phyloP scores from a whole-genome alignment of 2,888 invertebrate genomes.

The Tenodera sinensis region DNA sequence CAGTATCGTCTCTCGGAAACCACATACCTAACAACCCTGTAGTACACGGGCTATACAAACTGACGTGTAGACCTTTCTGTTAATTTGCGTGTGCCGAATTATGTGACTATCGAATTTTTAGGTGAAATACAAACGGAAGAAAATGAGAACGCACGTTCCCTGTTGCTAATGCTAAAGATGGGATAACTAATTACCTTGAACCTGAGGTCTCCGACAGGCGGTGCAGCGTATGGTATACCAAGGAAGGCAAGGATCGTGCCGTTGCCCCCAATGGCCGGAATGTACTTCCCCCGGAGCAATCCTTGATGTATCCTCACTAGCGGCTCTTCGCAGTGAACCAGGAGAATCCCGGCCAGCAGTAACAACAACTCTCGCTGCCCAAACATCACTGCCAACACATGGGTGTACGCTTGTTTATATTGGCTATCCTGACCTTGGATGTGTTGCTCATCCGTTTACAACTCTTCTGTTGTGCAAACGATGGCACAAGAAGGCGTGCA shows the following conservation, averaged over 20 bases:
- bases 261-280: not conserved
- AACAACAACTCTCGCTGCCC: not conserved
- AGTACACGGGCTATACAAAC: no score
- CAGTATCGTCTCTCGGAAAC: no score
- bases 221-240: not conserved
- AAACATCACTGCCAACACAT: not conserved
- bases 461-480: not conserved
- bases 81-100: no score
- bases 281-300: not conserved
- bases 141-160: no score
- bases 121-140: no score
- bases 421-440: not conserved
- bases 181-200: not conserved
- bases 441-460: not conserved
- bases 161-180: no score
- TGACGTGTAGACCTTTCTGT: no score
- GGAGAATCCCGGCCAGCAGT: not conserved
- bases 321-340: not conserved
- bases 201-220: not conserved
- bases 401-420: not conserved
- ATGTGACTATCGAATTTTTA: no score
- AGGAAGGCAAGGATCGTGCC: not conserved
- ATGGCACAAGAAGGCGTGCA: not conserved
- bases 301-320: not conserved
- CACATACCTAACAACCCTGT: no score